phyloP scores from a whole-genome alignment of 2,113 vertebrate species.

The Apeltes quadracus region DNA sequence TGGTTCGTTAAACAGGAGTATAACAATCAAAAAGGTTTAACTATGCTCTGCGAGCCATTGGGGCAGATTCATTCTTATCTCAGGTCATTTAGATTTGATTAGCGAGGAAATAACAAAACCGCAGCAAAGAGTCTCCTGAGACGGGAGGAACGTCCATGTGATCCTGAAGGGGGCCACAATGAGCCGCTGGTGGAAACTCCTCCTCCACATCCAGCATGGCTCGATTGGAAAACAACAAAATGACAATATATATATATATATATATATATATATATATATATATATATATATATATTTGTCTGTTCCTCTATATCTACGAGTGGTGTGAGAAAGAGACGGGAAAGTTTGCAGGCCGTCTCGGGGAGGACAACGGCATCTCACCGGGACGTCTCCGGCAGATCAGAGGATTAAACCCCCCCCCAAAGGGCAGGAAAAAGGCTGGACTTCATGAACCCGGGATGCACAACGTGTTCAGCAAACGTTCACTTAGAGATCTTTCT shows the following conservation, averaged over 20 bases:
- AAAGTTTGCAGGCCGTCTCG: background rate
- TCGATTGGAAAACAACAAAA: slow-evolving; percentile 27
- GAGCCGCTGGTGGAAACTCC: slow-evolving; percentile 65
- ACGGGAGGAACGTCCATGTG: slow-evolving; percentile 51
- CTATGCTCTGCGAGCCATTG: background rate
- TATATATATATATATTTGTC: too few species aligned
- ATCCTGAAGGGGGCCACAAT: slow-evolving; percentile 74
- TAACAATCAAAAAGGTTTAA: background rate
- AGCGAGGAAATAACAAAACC: slow-evolving; percentile 2
- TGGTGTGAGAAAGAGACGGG: slow-evolving; percentile 11
- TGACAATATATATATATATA: too few species aligned
- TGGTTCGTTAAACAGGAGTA: background rate
- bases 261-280: background rate
- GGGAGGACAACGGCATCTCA: slow-evolving; percentile 65
- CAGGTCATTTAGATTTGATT: background rate
- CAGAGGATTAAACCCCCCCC: slow-evolving; percentile 69
- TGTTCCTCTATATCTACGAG: background rate
- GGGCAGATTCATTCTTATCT: slow-evolving; percentile 7
- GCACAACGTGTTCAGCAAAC: background rate
- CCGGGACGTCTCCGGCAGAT: slow-evolving; percentile 67
- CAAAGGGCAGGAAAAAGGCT: slow-evolving; percentile 2
- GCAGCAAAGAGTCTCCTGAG: slow-evolving; percentile 18
- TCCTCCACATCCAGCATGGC: slow-evolving; percentile 46
- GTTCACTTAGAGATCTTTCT: slow-evolving; percentile 15
- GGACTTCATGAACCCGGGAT: background rate